These are phyloP conservation scores for Pedicia rivosa DNA, from an alignment of 2,888 invertebrate genomes.

Conservation along the genomic window DNA sequence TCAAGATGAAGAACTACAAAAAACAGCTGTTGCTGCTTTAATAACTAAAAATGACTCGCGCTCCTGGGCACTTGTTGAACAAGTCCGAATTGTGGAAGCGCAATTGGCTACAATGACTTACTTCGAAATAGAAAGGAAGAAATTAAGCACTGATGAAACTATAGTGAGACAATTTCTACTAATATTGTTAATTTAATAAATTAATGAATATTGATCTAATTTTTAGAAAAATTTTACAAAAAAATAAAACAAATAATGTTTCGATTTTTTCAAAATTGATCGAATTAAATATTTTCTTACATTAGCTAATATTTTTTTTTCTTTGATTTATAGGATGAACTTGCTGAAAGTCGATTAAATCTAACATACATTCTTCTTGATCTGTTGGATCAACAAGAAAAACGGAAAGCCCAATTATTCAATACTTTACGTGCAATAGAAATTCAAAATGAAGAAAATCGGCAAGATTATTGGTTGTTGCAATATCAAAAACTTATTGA, in stretches of 20 bases:
- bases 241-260: no score
- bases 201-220: no score
- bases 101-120: constrained; percentile 54
- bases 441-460: constrained; percentile 32
- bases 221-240: no score
- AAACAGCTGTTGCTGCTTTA: constrained; percentile 52
- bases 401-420: constrained; percentile 39
- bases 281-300: no score
- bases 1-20: constrained; percentile 54
- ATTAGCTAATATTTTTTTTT: no score
- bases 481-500: constrained; percentile 75
- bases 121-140: constrained; percentile 55
- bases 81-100: constrained; percentile 53
- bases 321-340: constrained; percentile 36
- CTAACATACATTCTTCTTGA: constrained; percentile 50
- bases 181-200: not conserved
- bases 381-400: constrained; percentile 49
- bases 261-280: no score
- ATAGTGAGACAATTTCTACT: constrained; percentile 31
- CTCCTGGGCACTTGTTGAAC: constrained; percentile 60
- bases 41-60: constrained; percentile 57
- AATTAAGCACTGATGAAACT: constrained; percentile 47
- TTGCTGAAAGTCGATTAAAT: constrained; percentile 48
- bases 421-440: constrained; percentile 59
- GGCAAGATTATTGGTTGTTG: constrained; percentile 52